Evolutionary conservation across 2,888 invertebrate genomes (phyloP), one percentile per base, ranked within the genome.

Genomic region (Schizotus pectinicornis): DNA sequence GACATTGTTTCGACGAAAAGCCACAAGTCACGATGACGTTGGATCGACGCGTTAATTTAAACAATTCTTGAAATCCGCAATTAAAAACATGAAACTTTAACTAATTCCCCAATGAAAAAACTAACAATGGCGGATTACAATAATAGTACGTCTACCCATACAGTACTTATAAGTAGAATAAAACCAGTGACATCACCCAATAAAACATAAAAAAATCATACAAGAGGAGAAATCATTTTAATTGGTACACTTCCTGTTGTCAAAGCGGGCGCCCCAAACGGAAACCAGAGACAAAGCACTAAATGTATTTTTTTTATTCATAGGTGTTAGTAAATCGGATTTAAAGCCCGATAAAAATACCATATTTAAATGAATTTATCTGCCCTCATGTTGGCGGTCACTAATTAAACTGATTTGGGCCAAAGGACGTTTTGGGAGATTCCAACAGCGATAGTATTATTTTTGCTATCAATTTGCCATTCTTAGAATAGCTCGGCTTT

Each of bases 191-290:
- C 67, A 62, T 67, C 65, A 67, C 59, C 59, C 62, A 54, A 63
- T 62, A 61, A 61, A 64, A 64, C 59, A 35, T 46, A 33, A 49
- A 54, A 45, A 59, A 51, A 58, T 64, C 65, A 66, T 62, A 67
- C 63, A 58, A 65, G 63, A 67, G 64, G 63, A 67, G 67, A 67
- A 65, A 64, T 67, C 64, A 67, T 67, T 67, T 67, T 69, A 67
- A 69, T 69, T 67, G 64, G 60, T 54, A 58, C 48, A 53, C 59
- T 64, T 68, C 68, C 68, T 64, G 68, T 68, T 66, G 61, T 64
- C 61, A 61, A 56, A 55, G 59, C 60, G 46, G 58, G 49, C 57
- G 58, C 62, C 64, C 64, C 49, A 65, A n/a, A 64, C 68, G 68
- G 68, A 69, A 69, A 59, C 59, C 51, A 45, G 59, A 67, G 62